Conservation (phyloP, 2,113 vertebrate genomes). For the Agelaius phoeniceus region DNA sequence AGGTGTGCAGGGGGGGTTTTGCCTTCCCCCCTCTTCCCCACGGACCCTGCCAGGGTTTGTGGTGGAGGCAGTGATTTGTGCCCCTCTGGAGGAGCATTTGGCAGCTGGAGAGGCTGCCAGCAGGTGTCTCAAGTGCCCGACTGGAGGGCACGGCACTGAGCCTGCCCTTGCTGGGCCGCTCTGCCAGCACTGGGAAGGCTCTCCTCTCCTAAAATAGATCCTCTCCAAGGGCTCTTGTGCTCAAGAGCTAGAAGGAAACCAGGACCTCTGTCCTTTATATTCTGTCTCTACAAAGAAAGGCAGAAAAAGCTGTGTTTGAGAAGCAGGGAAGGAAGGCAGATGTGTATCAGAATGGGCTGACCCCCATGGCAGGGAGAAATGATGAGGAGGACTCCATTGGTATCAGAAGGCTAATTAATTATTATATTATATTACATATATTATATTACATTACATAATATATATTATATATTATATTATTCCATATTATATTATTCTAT, state of each 20-base stretch:
- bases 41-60: neutral
- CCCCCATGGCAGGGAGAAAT: too few species aligned
- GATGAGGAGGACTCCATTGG: too few species aligned
- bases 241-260: slow-evolving; percentile 5
- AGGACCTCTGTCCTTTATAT: neutral
- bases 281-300: neutral
- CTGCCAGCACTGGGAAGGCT: neutral
- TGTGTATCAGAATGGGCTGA: too few species aligned
- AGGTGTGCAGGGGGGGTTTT: fast-evolving
- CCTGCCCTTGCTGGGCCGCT: neutral
- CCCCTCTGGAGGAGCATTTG: neutral
- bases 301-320: neutral
- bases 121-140: slow-evolving; percentile 6
- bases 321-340: neutral
- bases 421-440: too few species aligned
- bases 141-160: slow-evolving; percentile 5
- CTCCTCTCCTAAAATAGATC: slow-evolving; percentile 26
- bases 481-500: too few species aligned
- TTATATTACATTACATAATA: too few species aligned
- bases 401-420: too few species aligned
- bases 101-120: slow-evolving; percentile 21
- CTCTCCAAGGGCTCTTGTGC: neutral
- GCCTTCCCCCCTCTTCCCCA: neutral
- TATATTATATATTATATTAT: too few species aligned
- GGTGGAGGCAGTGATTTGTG: neutral